Evolutionary conservation across 2,888 invertebrate genomes (phyloP).

Genomic region (Morpho deidamia): DNA sequence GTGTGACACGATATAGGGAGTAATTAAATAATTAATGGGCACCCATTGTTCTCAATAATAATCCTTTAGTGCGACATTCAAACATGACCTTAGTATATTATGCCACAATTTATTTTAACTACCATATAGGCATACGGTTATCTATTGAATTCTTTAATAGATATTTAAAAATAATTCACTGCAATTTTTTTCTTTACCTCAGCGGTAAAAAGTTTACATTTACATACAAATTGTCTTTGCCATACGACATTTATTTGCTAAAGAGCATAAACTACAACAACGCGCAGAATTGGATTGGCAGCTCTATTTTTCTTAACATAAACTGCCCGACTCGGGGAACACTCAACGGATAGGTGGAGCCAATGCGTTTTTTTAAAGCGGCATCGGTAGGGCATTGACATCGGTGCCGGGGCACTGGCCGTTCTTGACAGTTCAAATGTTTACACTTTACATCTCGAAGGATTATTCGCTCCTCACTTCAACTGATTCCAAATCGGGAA

Average conservation of each 20-base stretch:
- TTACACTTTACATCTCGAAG: constrained; percentile 66
- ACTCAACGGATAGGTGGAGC: constrained; percentile 58
- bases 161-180: constrained; percentile 1
- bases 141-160: not conserved
- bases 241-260: not conserved
- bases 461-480: constrained; percentile 53
- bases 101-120: not conserved
- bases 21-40: constrained; percentile 31
- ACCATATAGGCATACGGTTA: not conserved
- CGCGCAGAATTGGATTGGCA: constrained; percentile 13
- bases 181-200: not conserved
- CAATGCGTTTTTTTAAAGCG: constrained; percentile 73
- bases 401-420: constrained; percentile 69
- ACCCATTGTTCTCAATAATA: constrained; percentile 11
- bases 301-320: constrained; percentile 39
- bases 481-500: constrained; percentile 16
- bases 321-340: constrained; percentile 43
- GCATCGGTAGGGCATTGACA: constrained; percentile 73
- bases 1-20: constrained; percentile 57
- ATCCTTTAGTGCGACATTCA: constrained; percentile 6
- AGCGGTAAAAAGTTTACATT: not conserved
- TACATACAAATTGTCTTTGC: constrained; percentile 2
- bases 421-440: constrained; percentile 78
- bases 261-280: constrained; percentile 2
- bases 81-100: not conserved